Evolutionary conservation across 1,140 invertebrate species (phyloP), one percentile per base, ranked within the genome.

Genomic region (Heliothis subflexa): DNA sequence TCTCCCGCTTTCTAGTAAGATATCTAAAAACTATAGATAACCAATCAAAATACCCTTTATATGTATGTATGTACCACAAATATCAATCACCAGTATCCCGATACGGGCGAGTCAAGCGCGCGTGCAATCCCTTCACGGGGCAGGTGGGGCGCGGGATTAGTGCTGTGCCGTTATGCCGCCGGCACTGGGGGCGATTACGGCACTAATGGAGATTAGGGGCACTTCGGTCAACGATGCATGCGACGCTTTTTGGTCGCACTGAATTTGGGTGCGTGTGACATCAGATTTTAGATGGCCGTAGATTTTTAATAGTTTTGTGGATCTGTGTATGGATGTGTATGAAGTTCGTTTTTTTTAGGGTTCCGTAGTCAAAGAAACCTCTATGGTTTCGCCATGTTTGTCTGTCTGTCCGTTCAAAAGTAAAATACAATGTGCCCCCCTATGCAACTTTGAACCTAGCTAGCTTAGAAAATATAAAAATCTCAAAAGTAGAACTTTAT

Each of bases 141-240:
- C 72, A 75, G 72, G 72, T 75, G 62, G 62, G 40, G 62, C 11
- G 18, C 62, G 16, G 72, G 72, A 75, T 75, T 75, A 75, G 62
- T 47, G 59, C 40, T 61, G 72, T 75, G 72, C 72, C 62, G 72
- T 50, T 75, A 75, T 75, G 72, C 72, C 72, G 72, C 0, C 72
- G 21, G 55, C 57, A 40, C 25, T 50, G 13, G 72, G 25, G 50
- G 25, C 28, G 50, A 72, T 72, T 72, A 72, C 21, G n/a, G 47
- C 14, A 72, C n/a, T 72, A 55, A 72, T 72, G 50, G 16, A 72
- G 50, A 72, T 55, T 55, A 72, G 68, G 68, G 50, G 50, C 33
- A 54, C 50, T 55, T 28, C 16, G n/a, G 28, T 40, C 50, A 72
- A 14, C 50, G 25, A 55, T 52, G 52, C 25, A 12, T 72, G 68